Conservation (phyloP, 1,140 invertebrate genomes). For the Caenorhabditis latens region DNA sequence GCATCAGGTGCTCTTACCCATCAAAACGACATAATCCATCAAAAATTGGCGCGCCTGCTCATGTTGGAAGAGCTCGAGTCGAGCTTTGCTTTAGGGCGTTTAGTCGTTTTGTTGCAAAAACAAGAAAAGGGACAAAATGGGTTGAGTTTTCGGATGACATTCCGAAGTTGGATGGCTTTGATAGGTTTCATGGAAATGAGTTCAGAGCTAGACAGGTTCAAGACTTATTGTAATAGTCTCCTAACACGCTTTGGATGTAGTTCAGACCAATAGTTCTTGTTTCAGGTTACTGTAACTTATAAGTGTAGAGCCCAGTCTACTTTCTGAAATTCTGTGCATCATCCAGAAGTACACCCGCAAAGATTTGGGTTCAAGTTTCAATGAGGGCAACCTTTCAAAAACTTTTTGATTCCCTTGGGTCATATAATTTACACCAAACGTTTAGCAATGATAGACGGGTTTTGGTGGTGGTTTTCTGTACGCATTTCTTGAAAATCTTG, state of each 20-base stretch:
- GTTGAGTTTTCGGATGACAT: neutral
- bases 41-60: constrained; percentile 37
- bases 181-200: too few relatives aligned
- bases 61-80: neutral
- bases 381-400: constrained; percentile 11
- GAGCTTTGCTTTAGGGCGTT: too few relatives aligned
- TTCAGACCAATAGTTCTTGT: too few relatives aligned
- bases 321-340: too few relatives aligned
- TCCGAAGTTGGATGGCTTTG: too few relatives aligned
- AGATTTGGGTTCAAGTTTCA: neutral
- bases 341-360: too few relatives aligned
- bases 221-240: too few relatives aligned
- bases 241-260: too few relatives aligned
- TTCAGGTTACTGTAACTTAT: too few relatives aligned
- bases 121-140: neutral
- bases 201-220: too few relatives aligned
- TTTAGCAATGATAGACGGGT: constrained; percentile 40
- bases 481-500: neutral
- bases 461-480: constrained; percentile 1
- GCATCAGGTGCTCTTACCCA: constrained; percentile 55
- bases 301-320: too few relatives aligned
- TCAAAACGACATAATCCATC: constrained; percentile 56
- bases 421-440: constrained; percentile 41
- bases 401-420: constrained; percentile 7
- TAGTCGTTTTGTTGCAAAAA: constrained; percentile 30